Evolutionary conservation across 37 sponge, comb jelly and placozoan genomes (phyloP).

Genomic region (Ianthella basta): DNA sequence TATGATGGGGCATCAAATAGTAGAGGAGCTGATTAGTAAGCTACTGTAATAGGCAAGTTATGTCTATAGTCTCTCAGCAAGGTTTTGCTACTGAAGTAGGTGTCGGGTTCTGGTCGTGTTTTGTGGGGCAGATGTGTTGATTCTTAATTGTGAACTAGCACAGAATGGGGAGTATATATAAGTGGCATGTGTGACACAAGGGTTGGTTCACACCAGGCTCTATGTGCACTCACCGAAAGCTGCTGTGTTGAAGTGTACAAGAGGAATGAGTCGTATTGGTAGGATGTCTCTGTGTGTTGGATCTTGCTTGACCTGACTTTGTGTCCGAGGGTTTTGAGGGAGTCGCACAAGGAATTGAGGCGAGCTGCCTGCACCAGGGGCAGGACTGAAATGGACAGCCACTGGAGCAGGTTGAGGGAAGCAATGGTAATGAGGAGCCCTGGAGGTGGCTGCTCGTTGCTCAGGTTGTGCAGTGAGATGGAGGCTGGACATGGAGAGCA

Average conservation of each 20-base stretch:
- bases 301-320: neutral
- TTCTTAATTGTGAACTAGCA: too few species aligned
- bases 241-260: neutral
- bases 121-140: too few species aligned
- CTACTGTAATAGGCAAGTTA: too few species aligned
- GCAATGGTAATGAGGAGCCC: conserved; percentile 30
- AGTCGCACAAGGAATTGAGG: neutral
- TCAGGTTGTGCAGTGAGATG: neutral
- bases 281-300: neutral
- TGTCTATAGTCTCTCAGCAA: too few species aligned
- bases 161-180: too few species aligned
- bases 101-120: too few species aligned
- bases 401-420: conserved; percentile 55
- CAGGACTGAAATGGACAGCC: conserved; percentile 40
- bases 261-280: conserved; percentile 15
- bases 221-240: neutral
- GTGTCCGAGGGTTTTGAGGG: conserved; percentile 27
- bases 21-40: too few species aligned
- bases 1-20: too few species aligned
- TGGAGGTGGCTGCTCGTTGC: neutral
- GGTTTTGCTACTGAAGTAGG: too few species aligned
- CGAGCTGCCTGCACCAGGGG: conserved; percentile 59
- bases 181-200: too few species aligned
- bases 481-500: neutral
- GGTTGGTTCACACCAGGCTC: too few species aligned